These are phyloP conservation scores for Bolinopsis microptera DNA, from an alignment of 37 sponge, comb jelly and placozoan genomes.

Conservation along the genomic window DNA sequence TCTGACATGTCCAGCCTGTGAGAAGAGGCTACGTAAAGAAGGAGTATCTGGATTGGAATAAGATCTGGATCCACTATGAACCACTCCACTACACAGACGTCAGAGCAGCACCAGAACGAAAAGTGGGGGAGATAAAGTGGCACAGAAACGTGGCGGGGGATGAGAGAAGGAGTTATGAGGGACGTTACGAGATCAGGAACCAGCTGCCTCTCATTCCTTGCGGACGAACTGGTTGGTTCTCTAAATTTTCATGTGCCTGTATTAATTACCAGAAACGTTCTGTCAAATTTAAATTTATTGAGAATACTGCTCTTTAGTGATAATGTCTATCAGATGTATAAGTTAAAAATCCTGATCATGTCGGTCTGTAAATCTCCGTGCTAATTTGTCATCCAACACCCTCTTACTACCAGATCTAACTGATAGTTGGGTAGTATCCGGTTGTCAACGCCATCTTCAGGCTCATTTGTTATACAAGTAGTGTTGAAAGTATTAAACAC, in stretches of 20 bases:
- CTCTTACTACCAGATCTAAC: neutral
- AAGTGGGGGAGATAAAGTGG: neutral
- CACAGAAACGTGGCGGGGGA: neutral
- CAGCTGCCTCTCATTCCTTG: neutral
- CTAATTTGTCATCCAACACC: too few species aligned
- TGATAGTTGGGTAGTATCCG: too few species aligned
- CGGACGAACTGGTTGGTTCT: conserved; percentile 48
- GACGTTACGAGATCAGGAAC: neutral
- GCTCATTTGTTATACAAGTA: too few species aligned
- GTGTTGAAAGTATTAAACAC: too few species aligned
- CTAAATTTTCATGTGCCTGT: too few species aligned
- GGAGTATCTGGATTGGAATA: neutral
- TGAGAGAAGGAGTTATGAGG: conserved; percentile 29
- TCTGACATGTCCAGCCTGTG: neutral
- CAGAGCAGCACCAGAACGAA: neutral
- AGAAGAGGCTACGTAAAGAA: conserved; percentile 23
- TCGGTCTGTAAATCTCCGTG: too few species aligned
- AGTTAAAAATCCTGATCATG: too few species aligned
- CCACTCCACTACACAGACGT: neutral
- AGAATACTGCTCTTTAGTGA: too few species aligned
- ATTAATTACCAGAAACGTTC: too few species aligned
- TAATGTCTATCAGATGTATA: too few species aligned
- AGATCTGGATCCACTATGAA: neutral
- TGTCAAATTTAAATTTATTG: too few species aligned
- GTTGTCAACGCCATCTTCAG: too few species aligned